Conservation (phyloP, 2,797 vertebrate genomes). For the Salmo trutta region DNA sequence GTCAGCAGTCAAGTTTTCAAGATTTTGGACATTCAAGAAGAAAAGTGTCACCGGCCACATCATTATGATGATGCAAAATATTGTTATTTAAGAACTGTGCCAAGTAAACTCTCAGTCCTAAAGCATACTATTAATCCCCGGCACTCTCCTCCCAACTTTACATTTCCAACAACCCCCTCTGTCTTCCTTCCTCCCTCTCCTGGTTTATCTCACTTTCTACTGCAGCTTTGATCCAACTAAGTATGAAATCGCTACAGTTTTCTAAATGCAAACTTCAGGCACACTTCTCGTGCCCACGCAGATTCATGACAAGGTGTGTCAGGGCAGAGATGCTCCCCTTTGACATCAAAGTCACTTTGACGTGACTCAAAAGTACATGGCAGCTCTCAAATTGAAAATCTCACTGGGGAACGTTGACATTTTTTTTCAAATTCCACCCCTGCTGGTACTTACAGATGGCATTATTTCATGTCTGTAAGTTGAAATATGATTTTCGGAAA, state of each 20-base stretch:
- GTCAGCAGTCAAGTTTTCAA: too few species aligned
- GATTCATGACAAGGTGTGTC: not conserved
- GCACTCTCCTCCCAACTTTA: conserved; percentile 2
- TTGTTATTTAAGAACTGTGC: not conserved
- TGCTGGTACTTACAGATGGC: not conserved
- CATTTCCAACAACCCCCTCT: not conserved
- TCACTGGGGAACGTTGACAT: too few species aligned
- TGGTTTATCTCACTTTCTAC: not conserved
- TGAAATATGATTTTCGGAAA: not conserved
- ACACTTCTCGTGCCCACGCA: not conserved
- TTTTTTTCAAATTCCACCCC: not conserved
- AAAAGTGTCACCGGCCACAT: too few species aligned
- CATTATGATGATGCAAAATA: too few species aligned
- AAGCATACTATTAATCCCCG: conserved; percentile 19
- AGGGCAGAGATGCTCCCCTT: not conserved
- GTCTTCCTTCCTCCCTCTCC: not conserved
- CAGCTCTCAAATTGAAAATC: too few species aligned
- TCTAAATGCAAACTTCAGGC: not conserved
- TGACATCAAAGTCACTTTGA: not conserved
- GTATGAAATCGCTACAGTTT: not conserved
- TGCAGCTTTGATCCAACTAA: not conserved
- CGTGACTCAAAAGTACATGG: not conserved
- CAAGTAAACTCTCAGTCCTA: conserved; percentile 4
- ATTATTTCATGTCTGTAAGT: not conserved
- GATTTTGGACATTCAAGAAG: too few species aligned